Conservation (phyloP, 2,888 invertebrate species). For the Aspidiotus rigidus region DNA sequence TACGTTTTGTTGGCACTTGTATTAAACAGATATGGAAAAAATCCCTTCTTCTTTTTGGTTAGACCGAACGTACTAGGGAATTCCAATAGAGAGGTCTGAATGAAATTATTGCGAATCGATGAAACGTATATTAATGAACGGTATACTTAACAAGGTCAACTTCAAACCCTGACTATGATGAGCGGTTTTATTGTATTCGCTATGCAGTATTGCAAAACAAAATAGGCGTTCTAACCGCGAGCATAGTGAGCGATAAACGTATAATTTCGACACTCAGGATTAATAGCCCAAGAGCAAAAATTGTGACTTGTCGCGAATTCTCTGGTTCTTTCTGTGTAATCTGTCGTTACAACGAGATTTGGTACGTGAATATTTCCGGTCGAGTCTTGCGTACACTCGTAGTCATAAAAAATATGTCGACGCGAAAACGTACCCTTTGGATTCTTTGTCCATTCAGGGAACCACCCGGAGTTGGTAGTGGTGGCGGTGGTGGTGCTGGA, state of each 20-base stretch:
- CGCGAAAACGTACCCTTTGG: constrained; percentile 31
- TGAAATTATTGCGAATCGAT: constrained; percentile 38
- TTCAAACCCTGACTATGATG: constrained; percentile 37
- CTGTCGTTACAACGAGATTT: constrained; percentile 35
- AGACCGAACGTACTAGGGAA: constrained; percentile 40
- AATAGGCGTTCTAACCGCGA: constrained; percentile 33
- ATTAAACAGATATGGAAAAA: constrained; percentile 40
- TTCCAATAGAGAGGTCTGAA: constrained; percentile 38
- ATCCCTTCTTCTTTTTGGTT: constrained; percentile 36
- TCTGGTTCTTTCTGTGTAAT: constrained; percentile 32
- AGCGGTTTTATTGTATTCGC: constrained; percentile 31
- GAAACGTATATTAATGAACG: constrained; percentile 32
- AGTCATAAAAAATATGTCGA: constrained; percentile 35
- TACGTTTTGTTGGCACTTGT: constrained; percentile 38
- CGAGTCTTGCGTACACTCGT: constrained; percentile 34
- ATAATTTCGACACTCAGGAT: constrained; percentile 34
- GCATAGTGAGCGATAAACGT: constrained; percentile 35
- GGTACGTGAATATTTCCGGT: constrained; percentile 33
- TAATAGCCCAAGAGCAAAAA: constrained; percentile 36
- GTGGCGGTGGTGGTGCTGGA: not conserved
- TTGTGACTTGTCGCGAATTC: constrained; percentile 35
- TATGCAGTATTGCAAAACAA: constrained; percentile 33
- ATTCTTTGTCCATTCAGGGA: too few species aligned
- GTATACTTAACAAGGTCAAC: constrained; percentile 35
- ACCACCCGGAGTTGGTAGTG: too few species aligned